Evolutionary conservation across 2,888 invertebrate species (phyloP).

Genomic region (Junonia oenone): DNA sequence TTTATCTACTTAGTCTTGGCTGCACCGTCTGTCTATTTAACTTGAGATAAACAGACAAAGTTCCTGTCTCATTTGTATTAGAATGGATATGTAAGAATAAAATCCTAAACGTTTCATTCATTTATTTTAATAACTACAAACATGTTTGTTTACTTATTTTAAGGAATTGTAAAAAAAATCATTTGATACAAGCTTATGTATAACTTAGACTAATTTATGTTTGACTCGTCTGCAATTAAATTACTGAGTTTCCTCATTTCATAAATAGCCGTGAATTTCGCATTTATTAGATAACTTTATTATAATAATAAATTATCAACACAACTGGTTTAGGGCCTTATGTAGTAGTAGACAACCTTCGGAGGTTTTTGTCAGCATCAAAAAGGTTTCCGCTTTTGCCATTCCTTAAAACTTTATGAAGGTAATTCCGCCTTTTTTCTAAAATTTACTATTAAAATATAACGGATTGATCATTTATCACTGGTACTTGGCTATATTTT

Average conservation of each 20-base stretch:
- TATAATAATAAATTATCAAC: conserved; percentile 29
- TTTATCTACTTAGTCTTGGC: too few species aligned
- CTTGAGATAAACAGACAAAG: too few species aligned
- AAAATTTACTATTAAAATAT: conserved; percentile 7
- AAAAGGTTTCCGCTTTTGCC: conserved; percentile 40
- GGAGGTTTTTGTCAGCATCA: conserved; percentile 37
- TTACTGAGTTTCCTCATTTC: conserved; percentile 35
- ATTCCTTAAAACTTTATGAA: conserved; percentile 30
- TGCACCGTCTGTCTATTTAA: too few species aligned
- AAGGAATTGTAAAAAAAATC: too few species aligned
- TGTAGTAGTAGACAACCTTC: conserved; percentile 35
- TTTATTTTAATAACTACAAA: too few species aligned
- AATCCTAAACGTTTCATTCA: too few species aligned
- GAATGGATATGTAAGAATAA: too few species aligned
- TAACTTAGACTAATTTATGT: neutral
- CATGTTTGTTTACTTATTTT: too few species aligned
- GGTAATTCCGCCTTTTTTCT: conserved; percentile 32
- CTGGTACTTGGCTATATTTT: too few species aligned
- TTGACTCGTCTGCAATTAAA: conserved; percentile 3
- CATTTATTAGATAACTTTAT: conserved; percentile 37
- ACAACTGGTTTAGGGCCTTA: conserved; percentile 38
- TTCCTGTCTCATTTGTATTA: too few species aligned
- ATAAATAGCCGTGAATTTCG: conserved; percentile 34
- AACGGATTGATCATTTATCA: neutral
- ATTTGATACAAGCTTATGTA: too few species aligned